These are phyloP conservation scores for Muntiacus muntjak DNA, from an alignment of 2,113 vertebrate species.

Conservation along the genomic window DNA sequence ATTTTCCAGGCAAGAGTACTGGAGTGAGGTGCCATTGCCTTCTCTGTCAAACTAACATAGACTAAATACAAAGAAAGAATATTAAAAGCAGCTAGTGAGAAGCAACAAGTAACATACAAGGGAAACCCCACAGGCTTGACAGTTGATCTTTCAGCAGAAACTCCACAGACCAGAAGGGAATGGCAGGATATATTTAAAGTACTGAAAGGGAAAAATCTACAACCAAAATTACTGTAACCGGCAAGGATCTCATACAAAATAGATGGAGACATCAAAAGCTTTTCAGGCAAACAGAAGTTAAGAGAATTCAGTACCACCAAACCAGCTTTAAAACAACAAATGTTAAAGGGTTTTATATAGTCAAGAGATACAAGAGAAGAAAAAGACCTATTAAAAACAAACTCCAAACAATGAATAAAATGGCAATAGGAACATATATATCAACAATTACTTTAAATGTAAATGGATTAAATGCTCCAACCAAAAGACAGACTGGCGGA, in stretches of 20 bases:
- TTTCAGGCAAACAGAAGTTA: neutral
- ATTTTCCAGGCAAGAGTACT: too few relatives aligned
- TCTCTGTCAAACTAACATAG: neutral
- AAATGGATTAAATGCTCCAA: neutral
- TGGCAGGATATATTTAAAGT: neutral
- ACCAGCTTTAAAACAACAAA: neutral
- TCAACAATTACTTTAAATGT: neutral
- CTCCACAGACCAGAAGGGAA: neutral
- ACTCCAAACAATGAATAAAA: neutral
- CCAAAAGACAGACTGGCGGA: neutral
- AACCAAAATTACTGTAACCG: neutral
- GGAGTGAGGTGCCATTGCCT: too few relatives aligned
- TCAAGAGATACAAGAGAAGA: neutral
- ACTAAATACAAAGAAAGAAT: neutral
- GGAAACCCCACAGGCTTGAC: neutral
- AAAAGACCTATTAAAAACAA: neutral
- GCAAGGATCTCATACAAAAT: neutral
- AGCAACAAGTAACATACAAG: neutral
- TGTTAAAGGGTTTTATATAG: neutral
- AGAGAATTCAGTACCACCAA: neutral
- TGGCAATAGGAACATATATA: neutral
- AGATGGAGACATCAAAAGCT: neutral
- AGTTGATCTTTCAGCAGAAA: neutral
- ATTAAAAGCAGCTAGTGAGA: neutral
- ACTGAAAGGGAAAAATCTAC: neutral